Base-by-base conservation (phyloP, 2,888 invertebrate species). In the Aethes cnicana region DNA sequence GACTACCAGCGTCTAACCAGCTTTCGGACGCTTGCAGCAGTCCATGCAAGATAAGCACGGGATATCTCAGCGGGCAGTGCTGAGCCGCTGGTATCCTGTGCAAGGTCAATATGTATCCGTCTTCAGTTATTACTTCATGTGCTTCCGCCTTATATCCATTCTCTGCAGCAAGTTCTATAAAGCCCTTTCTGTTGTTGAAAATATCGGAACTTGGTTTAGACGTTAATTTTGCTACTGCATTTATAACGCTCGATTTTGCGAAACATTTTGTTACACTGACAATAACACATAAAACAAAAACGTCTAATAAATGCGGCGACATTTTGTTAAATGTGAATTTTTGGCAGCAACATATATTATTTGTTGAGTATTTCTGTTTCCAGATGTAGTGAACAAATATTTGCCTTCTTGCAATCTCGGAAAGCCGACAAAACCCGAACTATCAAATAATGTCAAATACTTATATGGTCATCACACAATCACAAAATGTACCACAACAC, bases 161-260 rank as follows among this genome's bases (percentile, higher is more conserved):
- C 16, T 46, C 20, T 0, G 11, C 4, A 2, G 41, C 47, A 3
- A 55, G 43, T 18, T 61, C 58, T 0, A 62, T 61, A 23, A 68
- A 61, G 7, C 62, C 61, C 2, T 59, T 49, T 4, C 57, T 25
- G 0, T 11, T 25, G 12, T 18, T 12, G 2, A n/a, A 1, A n/a
- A 18, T 1, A 6, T 11, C 3, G 6, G 17, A n/a, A 6, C 25
- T 12, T 9, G 46, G 36, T 9, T 12, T 6, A 1, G 23, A 14
- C 9, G n/a, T 9, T 8, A 14, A 8, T 2, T 32, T 21, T 1
- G 44, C 9, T 8, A 44, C 3, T 8, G 11, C 17, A 0, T 12
- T 18, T 3, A 18, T 11, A 6, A 7, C 11, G 11, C 26, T 36
- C 2, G 8, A 2, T 8, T 6, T 6, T 4, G 41, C 8, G 2